phyloP scores from a whole-genome alignment of 2,888 invertebrate species.

The Chrysomela aeneicollis region DNA sequence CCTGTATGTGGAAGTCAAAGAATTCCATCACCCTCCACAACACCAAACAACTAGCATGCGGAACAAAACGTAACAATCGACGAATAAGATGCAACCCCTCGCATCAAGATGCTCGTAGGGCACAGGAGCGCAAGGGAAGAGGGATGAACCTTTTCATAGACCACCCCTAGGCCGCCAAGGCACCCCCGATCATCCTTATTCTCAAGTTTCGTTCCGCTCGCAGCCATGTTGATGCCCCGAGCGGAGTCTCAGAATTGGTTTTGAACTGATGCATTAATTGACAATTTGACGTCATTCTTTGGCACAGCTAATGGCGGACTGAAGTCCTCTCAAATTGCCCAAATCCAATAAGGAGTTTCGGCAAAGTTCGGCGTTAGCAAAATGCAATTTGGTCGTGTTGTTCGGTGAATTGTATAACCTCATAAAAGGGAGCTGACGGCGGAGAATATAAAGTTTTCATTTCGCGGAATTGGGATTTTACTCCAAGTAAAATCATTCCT shows the following conservation, averaged over 20 bases:
- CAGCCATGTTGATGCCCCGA: conserved; percentile 52
- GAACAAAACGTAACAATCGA: conserved; percentile 12
- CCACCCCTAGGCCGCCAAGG: conserved; percentile 49
- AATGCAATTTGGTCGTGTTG: conserved; percentile 48
- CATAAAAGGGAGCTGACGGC: conserved; percentile 39
- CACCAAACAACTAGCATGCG: background rate
- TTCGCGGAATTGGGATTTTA: conserved; percentile 33
- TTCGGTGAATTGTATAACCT: conserved; percentile 37
- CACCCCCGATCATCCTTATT: conserved; percentile 58
- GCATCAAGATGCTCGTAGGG: conserved; percentile 38
- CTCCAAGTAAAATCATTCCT: conserved; percentile 2
- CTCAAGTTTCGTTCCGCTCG: conserved; percentile 48
- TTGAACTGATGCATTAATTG: conserved; percentile 61
- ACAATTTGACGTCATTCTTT: conserved; percentile 61
- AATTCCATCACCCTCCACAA: no score
- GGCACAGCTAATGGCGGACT: conserved; percentile 56
- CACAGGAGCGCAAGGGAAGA: conserved; percentile 40
- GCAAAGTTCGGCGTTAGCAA: conserved; percentile 42
- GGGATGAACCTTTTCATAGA: conserved; percentile 43
- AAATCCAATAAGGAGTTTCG: conserved; percentile 58
- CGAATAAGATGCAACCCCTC: conserved; percentile 38
- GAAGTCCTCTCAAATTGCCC: conserved; percentile 59
- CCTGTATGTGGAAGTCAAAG: no score
- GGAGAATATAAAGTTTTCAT: conserved; percentile 31
- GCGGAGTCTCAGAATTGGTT: conserved; percentile 56